Evolutionary conservation across 2,797 vertebrate genomes (phyloP).

Genomic region (Acridotheres tristis): DNA sequence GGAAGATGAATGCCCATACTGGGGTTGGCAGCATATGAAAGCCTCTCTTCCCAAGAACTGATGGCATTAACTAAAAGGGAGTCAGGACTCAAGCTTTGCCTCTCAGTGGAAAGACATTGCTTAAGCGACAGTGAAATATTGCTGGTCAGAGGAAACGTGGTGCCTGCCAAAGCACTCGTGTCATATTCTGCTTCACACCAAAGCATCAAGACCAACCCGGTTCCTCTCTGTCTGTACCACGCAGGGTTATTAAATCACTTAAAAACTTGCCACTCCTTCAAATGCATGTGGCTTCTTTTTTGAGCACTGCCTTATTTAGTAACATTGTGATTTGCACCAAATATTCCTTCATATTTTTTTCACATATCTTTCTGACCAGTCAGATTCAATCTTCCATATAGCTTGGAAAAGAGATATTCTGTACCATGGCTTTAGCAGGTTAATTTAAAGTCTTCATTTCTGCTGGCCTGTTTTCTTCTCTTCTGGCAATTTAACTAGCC

Average conservation of each 20-base stretch:
- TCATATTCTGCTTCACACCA: neutral
- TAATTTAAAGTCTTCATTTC: neutral
- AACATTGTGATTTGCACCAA: neutral
- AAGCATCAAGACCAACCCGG: neutral
- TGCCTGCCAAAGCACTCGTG: neutral
- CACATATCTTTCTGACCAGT: neutral
- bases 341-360: neutral
- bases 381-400: neutral
- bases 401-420: neutral
- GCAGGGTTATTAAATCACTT: neutral
- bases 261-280: neutral
- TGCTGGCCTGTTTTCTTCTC: neutral
- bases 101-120: neutral
- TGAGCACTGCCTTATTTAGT: neutral
- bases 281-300: neutral
- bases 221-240: neutral
- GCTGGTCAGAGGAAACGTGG: neutral
- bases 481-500: neutral
- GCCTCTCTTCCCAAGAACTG: neutral
- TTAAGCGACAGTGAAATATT: neutral
- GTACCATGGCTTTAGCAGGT: neutral
- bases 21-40: neutral
- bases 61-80: neutral
- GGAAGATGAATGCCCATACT: neutral
- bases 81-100: neutral